Conservation (phyloP, 2,888 invertebrate species). For the Thymelicus acteon region DNA sequence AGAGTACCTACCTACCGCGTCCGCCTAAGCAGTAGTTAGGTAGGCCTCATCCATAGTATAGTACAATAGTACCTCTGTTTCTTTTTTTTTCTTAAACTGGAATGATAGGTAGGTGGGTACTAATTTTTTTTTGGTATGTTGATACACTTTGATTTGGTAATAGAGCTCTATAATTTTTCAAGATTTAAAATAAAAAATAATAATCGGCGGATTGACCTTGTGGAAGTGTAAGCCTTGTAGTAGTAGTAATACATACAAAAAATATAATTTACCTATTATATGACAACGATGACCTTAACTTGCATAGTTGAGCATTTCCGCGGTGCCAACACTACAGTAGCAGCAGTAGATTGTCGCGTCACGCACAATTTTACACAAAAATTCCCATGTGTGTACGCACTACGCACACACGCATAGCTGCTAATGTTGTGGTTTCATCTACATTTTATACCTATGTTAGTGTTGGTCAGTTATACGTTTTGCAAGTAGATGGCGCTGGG, state of each 20-base stretch:
- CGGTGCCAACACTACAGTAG: constrained; percentile 48
- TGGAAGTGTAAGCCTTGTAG: constrained; percentile 41
- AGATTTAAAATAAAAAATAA: constrained; percentile 30
- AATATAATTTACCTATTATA: constrained; percentile 50
- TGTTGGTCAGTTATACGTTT: constrained; percentile 34
- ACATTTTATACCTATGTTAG: constrained; percentile 29
- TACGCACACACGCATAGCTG: constrained; percentile 39
- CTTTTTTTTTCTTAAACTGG: neutral
- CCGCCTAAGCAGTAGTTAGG: constrained; percentile 32
- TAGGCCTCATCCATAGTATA: neutral
- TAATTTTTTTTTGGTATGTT: neutral
- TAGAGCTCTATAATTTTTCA: constrained; percentile 6
- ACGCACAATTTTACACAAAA: constrained; percentile 56
- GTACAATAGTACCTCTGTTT: neutral
- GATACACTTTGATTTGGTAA: neutral
- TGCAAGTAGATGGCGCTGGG: constrained; percentile 52
- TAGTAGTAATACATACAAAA: constrained; percentile 48
- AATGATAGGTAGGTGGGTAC: neutral
- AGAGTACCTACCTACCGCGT: constrained; percentile 38
- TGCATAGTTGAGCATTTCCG: constrained; percentile 72
- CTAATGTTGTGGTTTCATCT: constrained; percentile 26
- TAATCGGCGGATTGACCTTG: constrained; percentile 38
- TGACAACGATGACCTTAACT: constrained; percentile 65
- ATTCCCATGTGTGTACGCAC: constrained; percentile 43
- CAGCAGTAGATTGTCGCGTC: constrained; percentile 56